Percentiles rank a stretch among this genome's conserved stretches.
phyloP scores from a whole-genome alignment of 2,888 invertebrate genomes.

The Meganola albula region DNA sequence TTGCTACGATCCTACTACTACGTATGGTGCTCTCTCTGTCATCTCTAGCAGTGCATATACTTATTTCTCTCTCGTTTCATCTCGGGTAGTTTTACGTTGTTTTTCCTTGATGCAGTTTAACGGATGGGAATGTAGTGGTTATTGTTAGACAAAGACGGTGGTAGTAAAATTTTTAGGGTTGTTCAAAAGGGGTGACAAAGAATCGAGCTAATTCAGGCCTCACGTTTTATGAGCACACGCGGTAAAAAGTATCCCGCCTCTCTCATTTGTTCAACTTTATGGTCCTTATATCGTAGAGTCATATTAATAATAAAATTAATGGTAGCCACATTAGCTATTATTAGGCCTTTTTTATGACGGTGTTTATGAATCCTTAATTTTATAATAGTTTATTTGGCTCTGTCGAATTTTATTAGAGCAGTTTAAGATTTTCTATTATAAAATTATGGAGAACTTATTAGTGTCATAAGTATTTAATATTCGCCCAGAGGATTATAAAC shows the following conservation, averaged over 20 bases:
- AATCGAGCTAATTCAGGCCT: slow-evolving; percentile 77
- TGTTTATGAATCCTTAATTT: slow-evolving; percentile 55
- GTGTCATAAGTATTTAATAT: no score
- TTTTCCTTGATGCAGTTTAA: slow-evolving; percentile 78
- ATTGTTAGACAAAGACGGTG: slow-evolving; percentile 77
- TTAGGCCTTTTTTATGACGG: slow-evolving; percentile 45
- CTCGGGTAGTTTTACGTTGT: slow-evolving; percentile 74
- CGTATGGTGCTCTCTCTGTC: slow-evolving; percentile 71
- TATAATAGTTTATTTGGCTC: slow-evolving; percentile 35
- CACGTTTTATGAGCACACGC: slow-evolving; percentile 70
- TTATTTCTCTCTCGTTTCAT: slow-evolving; percentile 78
- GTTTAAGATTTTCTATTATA: no score
- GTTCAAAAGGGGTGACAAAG: slow-evolving; percentile 76
- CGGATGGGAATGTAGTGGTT: slow-evolving; percentile 77
- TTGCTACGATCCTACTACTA: slow-evolving; percentile 61
- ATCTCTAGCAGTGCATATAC: slow-evolving; percentile 75
- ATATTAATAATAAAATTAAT: slow-evolving; percentile 74
- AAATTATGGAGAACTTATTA: no score
- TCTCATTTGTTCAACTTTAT: slow-evolving; percentile 76
- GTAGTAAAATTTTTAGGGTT: slow-evolving; percentile 75
- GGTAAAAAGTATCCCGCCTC: slow-evolving; percentile 78
- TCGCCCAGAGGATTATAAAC: no score
- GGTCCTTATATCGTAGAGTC: slow-evolving; percentile 62
- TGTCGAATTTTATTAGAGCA: slow-evolving; percentile 24
- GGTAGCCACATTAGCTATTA: slow-evolving; percentile 61